These are phyloP conservation scores for Cebus imitator DNA, from an alignment of 2,113 vertebrate genomes.

Conservation along the genomic window DNA sequence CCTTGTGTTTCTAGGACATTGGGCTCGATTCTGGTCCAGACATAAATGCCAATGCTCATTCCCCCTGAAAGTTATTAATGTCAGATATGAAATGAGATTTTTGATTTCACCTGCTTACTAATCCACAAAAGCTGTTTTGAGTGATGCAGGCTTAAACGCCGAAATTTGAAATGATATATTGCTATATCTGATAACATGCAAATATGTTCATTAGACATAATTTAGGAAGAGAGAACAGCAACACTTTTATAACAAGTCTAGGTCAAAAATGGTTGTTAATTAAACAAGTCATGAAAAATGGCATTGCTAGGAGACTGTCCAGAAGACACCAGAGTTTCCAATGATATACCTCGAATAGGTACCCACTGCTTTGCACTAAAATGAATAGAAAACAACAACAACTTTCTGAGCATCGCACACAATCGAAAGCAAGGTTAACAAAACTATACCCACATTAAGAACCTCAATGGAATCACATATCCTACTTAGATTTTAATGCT, in stretches of 20 bases:
- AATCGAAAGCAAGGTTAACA: background rate
- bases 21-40: conserved; percentile 89
- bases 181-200: conserved; percentile 81
- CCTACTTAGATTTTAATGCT: background rate
- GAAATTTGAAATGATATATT: conserved; percentile 82
- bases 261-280: conserved; percentile 85
- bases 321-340: conserved; percentile 42
- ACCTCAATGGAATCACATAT: background rate
- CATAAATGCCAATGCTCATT: conserved; percentile 90
- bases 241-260: conserved; percentile 79
- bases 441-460: background rate
- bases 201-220: conserved; percentile 82
- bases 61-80: conserved; percentile 92
- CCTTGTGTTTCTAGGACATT: conserved; percentile 90
- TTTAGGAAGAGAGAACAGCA: conserved; percentile 82
- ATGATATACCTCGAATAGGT: background rate
- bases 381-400: background rate
- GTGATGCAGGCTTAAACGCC: conserved; percentile 82
- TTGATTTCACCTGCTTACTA: conserved; percentile 90
- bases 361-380: background rate
- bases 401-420: background rate
- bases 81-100: conserved; percentile 92
- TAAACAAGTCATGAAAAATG: conserved; percentile 84
- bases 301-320: conserved; percentile 71
- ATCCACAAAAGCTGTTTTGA: conserved; percentile 84